Base-by-base conservation (phyloP, 1,140 invertebrate species). In the Drosophila prosaltans region DNA sequence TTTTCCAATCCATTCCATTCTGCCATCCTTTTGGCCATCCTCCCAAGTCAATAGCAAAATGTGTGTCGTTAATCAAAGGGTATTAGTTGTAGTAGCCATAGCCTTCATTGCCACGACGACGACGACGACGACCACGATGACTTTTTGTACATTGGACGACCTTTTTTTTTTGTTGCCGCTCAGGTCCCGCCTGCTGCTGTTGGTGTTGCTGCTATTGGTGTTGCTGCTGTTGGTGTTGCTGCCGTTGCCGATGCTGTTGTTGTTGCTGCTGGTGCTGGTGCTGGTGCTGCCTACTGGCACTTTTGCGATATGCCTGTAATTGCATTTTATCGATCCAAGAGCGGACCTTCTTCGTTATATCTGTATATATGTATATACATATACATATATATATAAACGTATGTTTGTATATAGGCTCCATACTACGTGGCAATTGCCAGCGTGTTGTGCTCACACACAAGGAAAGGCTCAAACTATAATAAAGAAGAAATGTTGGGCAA, bases 61-160 rank as follows among this genome's bases (percentile, higher is more conserved):
- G 84, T 89, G 84, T 89, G 84, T 88, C 84, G 84, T 88, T 88
- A 88, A 88, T 88, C 84, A 88, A 88, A 88, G 81, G 84, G 84
- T 88, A 88, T 88, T 88, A 88, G 84, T 88, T 86, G 83, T 86
- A 88, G 83, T 76, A 65, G 76, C 45, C 45, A 48, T 72, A 74
- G 83, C 81, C 82, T 80, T 81, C 79, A 81, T 72, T 83, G 80
- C 79, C 79, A 81, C 69, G 65, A 69, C 60, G 66, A 54, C 63
- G 60, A 74, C n/a, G 48, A 62, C 57, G 62, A 63, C 21, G 66
- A 59, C 69, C 43, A 62, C 39, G 78, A 79, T 66, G 81, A 84
- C 81, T 85, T 85, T 86, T 88, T 86, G 72, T 82, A 82, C 83
- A 88, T 67, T 86, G 82, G 78, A 83, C 82, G 83, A 86, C 83